Percentiles rank a stretch among this genome's conserved stretches.
Evolutionary conservation across 2,888 invertebrate genomes (phyloP).

Genomic region (Oegoconia quadripuncta): DNA sequence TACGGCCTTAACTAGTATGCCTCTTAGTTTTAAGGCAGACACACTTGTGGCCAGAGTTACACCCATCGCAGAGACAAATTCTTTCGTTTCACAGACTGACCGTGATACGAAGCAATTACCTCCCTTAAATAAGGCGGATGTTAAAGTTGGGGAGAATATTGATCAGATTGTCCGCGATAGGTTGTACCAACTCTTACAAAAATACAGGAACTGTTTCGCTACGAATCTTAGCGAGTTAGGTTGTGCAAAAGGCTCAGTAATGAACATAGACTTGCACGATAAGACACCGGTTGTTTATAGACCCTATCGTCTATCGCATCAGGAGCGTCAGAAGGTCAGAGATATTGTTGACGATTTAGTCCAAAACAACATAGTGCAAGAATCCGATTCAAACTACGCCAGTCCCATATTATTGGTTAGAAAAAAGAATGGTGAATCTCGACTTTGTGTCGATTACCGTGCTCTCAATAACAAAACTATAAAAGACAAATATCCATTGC

Average conservation of each 20-base stretch:
- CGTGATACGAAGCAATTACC: not conserved
- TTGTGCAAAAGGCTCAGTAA: conserved; percentile 12
- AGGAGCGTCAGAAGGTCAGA: conserved; percentile 19
- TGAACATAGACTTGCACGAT: conserved; percentile 19
- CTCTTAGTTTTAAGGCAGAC: not conserved
- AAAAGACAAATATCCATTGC: conserved; percentile 21
- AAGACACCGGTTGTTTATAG: conserved; percentile 21
- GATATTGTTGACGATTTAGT: conserved; percentile 19
- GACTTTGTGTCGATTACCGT: conserved; percentile 25
- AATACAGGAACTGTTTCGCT: conserved; percentile 3
- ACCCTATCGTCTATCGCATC: conserved; percentile 19
- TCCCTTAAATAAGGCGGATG: not conserved
- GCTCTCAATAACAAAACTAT: conserved; percentile 27
- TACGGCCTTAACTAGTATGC: not conserved
- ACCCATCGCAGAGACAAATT: not conserved
- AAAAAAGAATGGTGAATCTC: conserved; percentile 22
- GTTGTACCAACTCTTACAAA: not conserved
- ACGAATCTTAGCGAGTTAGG: conserved; percentile 17
- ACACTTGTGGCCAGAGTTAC: conserved; percentile 1
- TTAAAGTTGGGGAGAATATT: not conserved
- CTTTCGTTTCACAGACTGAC: not conserved
- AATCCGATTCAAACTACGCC: conserved; percentile 21
- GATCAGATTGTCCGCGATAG: not conserved
- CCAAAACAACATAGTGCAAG: conserved; percentile 19
- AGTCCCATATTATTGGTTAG: conserved; percentile 22